phyloP scores from a whole-genome alignment of 2,888 invertebrate species.

The Blastobasis adustella region DNA sequence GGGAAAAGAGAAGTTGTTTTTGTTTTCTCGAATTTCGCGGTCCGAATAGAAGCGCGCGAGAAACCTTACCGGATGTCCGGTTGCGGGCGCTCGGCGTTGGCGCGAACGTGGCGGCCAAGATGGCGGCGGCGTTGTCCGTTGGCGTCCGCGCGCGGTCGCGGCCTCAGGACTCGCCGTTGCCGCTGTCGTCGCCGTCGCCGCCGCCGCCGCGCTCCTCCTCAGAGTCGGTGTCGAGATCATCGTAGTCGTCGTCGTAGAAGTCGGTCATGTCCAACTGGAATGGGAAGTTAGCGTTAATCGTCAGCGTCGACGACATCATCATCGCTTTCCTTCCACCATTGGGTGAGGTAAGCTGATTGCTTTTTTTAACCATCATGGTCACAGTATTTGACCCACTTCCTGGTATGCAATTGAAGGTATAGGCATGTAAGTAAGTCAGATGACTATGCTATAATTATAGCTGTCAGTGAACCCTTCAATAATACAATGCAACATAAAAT shows the following conservation, averaged over 20 bases:
- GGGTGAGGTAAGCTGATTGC: no score
- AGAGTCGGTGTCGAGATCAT: slow-evolving; percentile 85
- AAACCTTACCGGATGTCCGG: slow-evolving; percentile 16
- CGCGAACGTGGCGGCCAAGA: slow-evolving; percentile 22
- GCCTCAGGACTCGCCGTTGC: slow-evolving; percentile 93
- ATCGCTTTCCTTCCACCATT: no score
- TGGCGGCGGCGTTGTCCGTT: slow-evolving; percentile 1
- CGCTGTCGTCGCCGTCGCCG: slow-evolving; percentile 91
- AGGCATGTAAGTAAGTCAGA: no score
- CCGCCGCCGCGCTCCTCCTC: slow-evolving; percentile 77
- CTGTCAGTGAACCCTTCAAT: no score
- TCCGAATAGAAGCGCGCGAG: no score
- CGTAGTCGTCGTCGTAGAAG: slow-evolving; percentile 97
- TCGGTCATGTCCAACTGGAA: slow-evolving; percentile 91
- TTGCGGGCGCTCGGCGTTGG: slow-evolving; percentile 19
- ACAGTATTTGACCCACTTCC: no score
- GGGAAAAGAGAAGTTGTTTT: no score
- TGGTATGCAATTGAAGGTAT: no score
- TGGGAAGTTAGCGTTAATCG: not conserved
- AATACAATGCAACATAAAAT: no score
- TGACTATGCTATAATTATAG: no score
- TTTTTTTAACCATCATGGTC: no score
- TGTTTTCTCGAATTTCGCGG: no score
- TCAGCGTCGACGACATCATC: not conserved
- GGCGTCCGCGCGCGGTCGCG: slow-evolving; percentile 19